Base-by-base conservation (phyloP, 1,140 invertebrate genomes). In the Formica exsecta region DNA sequence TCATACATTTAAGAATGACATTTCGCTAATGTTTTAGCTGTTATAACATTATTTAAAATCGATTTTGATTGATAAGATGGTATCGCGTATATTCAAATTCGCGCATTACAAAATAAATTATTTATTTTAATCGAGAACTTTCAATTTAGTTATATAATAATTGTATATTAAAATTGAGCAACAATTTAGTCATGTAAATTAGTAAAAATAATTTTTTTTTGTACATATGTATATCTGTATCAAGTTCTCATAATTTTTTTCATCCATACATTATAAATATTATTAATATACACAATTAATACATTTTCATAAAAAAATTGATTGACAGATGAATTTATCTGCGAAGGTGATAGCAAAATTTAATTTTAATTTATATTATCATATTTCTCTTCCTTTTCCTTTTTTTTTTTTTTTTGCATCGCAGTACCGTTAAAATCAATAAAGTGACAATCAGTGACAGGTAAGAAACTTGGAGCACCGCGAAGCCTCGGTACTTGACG, bases 361-460 rank as follows among this genome's bases (percentile, higher is more conserved):
- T 51, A 51, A 51, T 51, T 51, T 51, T 51, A 51, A 38, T 36
- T 38, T 38, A 19, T 16, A 25, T 41, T 25, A 54, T 6, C 61
- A 41, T n/a, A 36, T 73, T 57, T 36, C 8, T n/a, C 16, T 9
- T 6, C 0, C 22, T 54, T 51, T 11, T 51, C 16, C 32, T 54
- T 8, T 13, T 22, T 0, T 3, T 25, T 36, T 51, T 25, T 51
- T 51, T 22, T 22, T 22, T 22, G 0, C 11, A 19, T 8, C n/a
- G 19, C 5, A 19, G 6, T 51, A 54, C 2, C 19, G 0, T 41
- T 38, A n/a, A n/a, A 86, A 89, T 91, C 87, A 88, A 90, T 90
- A 90, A 81, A 9, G 9, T 9, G 51, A 29, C 22, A 36, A 48
- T 70, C 25, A 41, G 7, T 32, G 11, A 29, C n/a, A 44, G 9